phyloP scores from a whole-genome alignment of 2,888 invertebrate species.

The Scaptomyza reducta region DNA sequence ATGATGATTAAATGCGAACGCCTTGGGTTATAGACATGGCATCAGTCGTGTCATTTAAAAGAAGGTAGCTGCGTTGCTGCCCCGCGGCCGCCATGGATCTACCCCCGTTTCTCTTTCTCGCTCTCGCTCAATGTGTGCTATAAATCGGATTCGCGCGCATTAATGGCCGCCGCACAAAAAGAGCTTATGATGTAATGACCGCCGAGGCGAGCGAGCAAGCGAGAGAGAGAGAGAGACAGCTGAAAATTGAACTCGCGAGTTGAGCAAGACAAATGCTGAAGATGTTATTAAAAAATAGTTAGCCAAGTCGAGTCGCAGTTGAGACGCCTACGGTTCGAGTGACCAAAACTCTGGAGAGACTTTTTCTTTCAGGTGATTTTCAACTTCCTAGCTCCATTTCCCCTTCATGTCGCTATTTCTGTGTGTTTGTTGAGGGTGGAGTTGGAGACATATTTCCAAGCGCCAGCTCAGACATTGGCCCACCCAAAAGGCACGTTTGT shows the following conservation, averaged over 20 bases:
- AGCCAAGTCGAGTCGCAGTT: slow-evolving; percentile 31
- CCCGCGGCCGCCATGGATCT: background rate
- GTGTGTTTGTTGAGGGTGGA: slow-evolving; percentile 26
- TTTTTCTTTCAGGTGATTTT: slow-evolving; percentile 28
- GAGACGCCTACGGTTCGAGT: slow-evolving; percentile 32
- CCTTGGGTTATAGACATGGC: slow-evolving; percentile 82
- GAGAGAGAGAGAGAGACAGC: slow-evolving; percentile 24
- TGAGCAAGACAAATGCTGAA: slow-evolving; percentile 77
- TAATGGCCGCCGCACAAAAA: slow-evolving; percentile 72
- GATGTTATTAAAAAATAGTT: slow-evolving; percentile 80
- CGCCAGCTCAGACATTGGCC: slow-evolving; percentile 8
- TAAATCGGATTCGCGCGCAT: slow-evolving; percentile 74
- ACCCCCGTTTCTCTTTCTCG: background rate
- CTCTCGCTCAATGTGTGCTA: slow-evolving; percentile 32
- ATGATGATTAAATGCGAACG: slow-evolving; percentile 82
- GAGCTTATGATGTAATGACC: slow-evolving; percentile 79
- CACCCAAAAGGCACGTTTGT: slow-evolving; percentile 10
- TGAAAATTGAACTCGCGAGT: slow-evolving; percentile 52
- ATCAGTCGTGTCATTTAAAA: slow-evolving; percentile 81
- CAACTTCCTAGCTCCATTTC: slow-evolving; percentile 41
- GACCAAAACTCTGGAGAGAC: slow-evolving; percentile 1
- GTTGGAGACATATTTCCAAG: slow-evolving; percentile 15
- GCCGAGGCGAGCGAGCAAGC: slow-evolving; percentile 33
- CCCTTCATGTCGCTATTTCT: slow-evolving; percentile 40
- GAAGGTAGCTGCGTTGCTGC: slow-evolving; percentile 65